A percentile compares a stretch with the other conserved stretches of the same genome.
Evolutionary conservation across 2,797 vertebrate genomes (phyloP).

Genomic region (Urocyon cinereoargenteus): DNA sequence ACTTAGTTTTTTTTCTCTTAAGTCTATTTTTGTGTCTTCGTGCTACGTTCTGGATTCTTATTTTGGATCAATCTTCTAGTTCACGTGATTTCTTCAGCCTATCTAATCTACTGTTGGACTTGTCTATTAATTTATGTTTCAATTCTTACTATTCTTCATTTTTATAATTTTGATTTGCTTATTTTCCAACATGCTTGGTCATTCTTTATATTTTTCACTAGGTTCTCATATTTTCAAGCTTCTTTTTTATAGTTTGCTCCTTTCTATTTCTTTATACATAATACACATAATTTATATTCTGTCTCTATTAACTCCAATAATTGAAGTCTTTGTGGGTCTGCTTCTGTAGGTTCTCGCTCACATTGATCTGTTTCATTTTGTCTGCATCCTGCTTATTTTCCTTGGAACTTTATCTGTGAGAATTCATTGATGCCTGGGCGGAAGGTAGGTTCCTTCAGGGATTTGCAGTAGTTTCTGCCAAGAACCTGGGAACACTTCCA

Average conservation of each 20-base stretch:
- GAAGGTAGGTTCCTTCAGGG: background rate
- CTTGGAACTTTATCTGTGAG: background rate
- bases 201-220: conserved; percentile 10
- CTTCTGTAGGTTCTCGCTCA: background rate
- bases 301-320: background rate
- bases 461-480: background rate
- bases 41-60: background rate
- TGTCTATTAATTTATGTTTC: background rate
- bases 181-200: background rate
- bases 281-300: background rate
- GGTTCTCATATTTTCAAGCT: background rate
- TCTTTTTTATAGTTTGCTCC: background rate
- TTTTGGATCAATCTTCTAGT: background rate
- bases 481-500: background rate
- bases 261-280: background rate
- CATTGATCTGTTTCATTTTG: background rate
- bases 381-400: background rate
- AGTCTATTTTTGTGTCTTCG: background rate
- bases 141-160: background rate
- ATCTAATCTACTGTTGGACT: background rate
- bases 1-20: background rate
- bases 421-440: background rate
- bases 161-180: conserved; percentile 18
- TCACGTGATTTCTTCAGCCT: background rate
- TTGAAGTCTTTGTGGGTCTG: background rate